Evolutionary conservation across 2,797 vertebrate genomes (phyloP).

Genomic region (Fistularia tabacaria): DNA sequence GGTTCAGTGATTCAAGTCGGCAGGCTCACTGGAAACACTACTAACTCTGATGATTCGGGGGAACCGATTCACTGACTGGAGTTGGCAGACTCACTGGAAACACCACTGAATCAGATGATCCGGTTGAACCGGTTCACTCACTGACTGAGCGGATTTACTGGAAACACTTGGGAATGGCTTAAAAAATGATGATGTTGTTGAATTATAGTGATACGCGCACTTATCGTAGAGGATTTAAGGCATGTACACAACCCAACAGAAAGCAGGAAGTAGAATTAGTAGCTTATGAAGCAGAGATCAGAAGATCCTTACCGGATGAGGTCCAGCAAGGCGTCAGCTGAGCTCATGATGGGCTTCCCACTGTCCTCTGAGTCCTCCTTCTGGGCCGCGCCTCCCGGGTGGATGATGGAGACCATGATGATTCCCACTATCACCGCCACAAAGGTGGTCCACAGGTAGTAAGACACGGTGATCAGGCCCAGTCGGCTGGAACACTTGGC

Average conservation of each 20-base stretch:
- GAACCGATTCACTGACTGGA: too few species aligned
- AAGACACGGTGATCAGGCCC: slow-evolving; percentile 91
- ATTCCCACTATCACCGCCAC: slow-evolving; percentile 93
- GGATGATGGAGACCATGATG: slow-evolving; percentile 93
- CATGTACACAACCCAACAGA: not conserved
- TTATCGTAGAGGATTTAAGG: too few species aligned
- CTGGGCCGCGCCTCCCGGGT: slow-evolving; percentile 90
- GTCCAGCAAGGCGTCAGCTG: slow-evolving; percentile 91
- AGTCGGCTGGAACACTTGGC: slow-evolving; percentile 93
- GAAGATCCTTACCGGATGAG: slow-evolving; percentile 83
- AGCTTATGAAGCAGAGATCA: not conserved
- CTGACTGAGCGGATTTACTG: too few species aligned
- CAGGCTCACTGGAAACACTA: too few species aligned
- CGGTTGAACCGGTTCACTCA: too few species aligned
- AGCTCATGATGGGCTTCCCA: slow-evolving; percentile 90
- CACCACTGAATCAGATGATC: too few species aligned
- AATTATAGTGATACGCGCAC: too few species aligned
- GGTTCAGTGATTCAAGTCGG: too few species aligned
- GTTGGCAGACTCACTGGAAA: too few species aligned
- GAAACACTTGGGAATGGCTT: too few species aligned
- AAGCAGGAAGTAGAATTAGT: not conserved
- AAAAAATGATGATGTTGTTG: too few species aligned
- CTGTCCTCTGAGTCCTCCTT: slow-evolving; percentile 88
- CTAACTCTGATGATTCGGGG: too few species aligned
- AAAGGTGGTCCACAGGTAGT: slow-evolving; percentile 97